Percentiles rank a stretch among this genome's conserved stretches.
These are phyloP conservation scores for Aporophyla nigra DNA, from an alignment of 2,888 invertebrate genomes.

Conservation along the genomic window DNA sequence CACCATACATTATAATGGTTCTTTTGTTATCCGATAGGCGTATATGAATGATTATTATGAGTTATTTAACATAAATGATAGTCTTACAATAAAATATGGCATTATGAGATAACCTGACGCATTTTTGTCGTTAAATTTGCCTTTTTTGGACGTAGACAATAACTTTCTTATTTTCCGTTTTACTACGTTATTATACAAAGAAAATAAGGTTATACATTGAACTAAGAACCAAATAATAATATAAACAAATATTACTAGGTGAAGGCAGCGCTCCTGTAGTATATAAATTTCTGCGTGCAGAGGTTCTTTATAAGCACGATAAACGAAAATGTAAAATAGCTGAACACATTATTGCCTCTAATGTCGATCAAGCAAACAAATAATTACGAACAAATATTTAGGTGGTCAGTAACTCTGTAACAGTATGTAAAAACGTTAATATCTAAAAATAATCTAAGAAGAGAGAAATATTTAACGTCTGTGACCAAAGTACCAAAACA, in stretches of 20 bases:
- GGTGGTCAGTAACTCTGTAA: not conserved
- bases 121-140: constrained; percentile 5
- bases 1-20: constrained; percentile 33
- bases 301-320: not conserved
- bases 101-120: constrained; percentile 8
- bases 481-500: not conserved
- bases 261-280: not conserved
- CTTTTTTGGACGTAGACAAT: constrained; percentile 1
- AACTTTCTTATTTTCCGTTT: not conserved
- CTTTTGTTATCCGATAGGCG: constrained; percentile 47
- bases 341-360: not conserved
- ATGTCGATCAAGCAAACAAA: not conserved
- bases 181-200: not conserved
- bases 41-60: constrained; percentile 33
- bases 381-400: not conserved
- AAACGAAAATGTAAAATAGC: constrained; percentile 7
- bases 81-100: constrained; percentile 46
- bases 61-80: constrained; percentile 38
- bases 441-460: too few species aligned
- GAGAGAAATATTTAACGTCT: not conserved
- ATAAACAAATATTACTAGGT: not conserved
- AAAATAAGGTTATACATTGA: not conserved
- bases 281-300: not conserved
- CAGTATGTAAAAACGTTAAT: not conserved
- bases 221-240: not conserved